Conservation (phyloP, 2,113 vertebrate species). For the Myxocyprinus asiaticus region DNA sequence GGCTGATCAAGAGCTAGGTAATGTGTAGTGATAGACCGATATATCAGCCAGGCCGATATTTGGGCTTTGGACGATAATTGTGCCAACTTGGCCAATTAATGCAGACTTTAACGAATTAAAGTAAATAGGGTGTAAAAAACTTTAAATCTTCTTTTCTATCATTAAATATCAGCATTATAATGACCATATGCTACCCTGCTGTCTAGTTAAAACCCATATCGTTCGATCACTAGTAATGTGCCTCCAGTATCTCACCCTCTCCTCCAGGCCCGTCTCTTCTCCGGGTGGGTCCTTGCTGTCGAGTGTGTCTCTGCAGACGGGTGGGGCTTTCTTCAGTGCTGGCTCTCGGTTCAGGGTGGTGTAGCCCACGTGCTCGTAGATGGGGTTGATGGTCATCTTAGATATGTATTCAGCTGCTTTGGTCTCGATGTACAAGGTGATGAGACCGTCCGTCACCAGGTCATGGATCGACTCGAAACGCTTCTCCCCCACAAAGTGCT, state of each 20-base stretch:
- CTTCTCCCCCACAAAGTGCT: slow-evolving; percentile 98
- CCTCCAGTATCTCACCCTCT: slow-evolving; percentile 84
- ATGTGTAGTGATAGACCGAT: too few species aligned
- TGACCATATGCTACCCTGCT: too few species aligned
- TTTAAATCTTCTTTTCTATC: too few species aligned
- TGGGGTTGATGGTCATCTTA: slow-evolving; percentile 98
- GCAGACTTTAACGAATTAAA: not conserved
- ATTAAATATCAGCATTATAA: too few species aligned
- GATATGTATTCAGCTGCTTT: slow-evolving; percentile 98
- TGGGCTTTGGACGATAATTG: too few species aligned
- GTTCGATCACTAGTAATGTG: too few species aligned
- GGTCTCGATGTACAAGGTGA: slow-evolving; percentile 96
- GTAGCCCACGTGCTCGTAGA: slow-evolving; percentile 91
- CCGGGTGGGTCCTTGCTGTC: slow-evolving; percentile 81
- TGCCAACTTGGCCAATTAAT: too few species aligned
- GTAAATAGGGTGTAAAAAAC: too few species aligned
- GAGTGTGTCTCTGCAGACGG: slow-evolving; percentile 80
- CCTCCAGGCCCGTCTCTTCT: slow-evolving; percentile 84
- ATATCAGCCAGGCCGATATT: too few species aligned
- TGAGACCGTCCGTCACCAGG: slow-evolving; percentile 95
- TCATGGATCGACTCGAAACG: slow-evolving; percentile 96
- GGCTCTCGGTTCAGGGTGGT: slow-evolving; percentile 94
- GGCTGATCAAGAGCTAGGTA: not conserved
- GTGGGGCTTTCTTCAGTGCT: slow-evolving; percentile 86
- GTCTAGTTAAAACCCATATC: not conserved